These are phyloP conservation scores for human DNA, from an alignment of 2,113 vertebrate species.

Conservation along the genomic window GRCh38 chr1:168192001-168192500, in stretches of 20 bases:
- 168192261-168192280: too few species aligned
- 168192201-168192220: not conserved
- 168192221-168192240: too few species aligned
- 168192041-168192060: slow-evolving; percentile 31
- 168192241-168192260: too few species aligned
- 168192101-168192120: not conserved
- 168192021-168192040: not conserved
- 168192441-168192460: not conserved
- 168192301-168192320: too few species aligned
- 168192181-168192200: not conserved
- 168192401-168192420: not conserved
- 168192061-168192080: not conserved
- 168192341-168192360: too few species aligned
- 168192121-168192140: not conserved
- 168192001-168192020: not conserved
- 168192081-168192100: not conserved
- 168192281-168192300: too few species aligned
- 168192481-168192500: not conserved
- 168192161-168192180: not conserved
- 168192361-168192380: not conserved
- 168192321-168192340: too few species aligned
- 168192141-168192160: not conserved
- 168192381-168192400: not conserved
- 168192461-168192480: not conserved
- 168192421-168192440: not conserved